Percentiles rank a stretch among this genome's conserved stretches.
phyloP scores from a whole-genome alignment of 2,113 vertebrate genomes.

The Notothenia rossii region DNA sequence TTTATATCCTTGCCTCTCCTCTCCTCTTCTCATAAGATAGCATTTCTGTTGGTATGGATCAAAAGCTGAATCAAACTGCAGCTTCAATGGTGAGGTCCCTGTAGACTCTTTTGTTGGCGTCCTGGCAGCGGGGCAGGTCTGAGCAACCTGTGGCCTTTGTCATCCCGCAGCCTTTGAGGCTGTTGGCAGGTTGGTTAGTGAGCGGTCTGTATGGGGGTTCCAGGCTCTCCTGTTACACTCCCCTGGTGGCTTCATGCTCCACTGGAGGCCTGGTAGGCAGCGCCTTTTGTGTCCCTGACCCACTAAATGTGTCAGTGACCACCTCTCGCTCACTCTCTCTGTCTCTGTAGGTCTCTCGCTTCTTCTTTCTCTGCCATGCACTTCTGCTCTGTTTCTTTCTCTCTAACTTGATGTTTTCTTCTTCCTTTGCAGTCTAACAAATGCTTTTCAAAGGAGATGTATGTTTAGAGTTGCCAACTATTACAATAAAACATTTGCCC shows the following conservation, averaged over 20 bases:
- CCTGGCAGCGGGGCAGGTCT: constrained; percentile 67
- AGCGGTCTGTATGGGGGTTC: constrained; percentile 69
- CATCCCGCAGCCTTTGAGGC: constrained; percentile 55
- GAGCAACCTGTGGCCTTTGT: constrained; percentile 75
- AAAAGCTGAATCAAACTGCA: constrained; percentile 60
- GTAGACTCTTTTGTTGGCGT: constrained; percentile 62
- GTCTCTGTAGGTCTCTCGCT: constrained; percentile 53
- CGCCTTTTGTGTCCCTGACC: constrained; percentile 84
- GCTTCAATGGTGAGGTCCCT: constrained; percentile 30
- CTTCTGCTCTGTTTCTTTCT: constrained; percentile 16
- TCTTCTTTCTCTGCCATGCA: constrained; percentile 36
- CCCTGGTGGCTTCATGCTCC: constrained; percentile 81
- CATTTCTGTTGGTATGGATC: constrained; percentile 55
- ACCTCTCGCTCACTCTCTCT: constrained; percentile 59
- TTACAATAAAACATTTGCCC: not conserved
- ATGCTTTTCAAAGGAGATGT: not conserved
- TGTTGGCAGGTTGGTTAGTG: constrained; percentile 60
- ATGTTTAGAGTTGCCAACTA: not conserved
- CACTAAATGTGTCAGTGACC: constrained; percentile 81
- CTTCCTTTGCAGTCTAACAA: not conserved
- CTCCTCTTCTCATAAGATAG: constrained; percentile 46
- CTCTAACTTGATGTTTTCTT: not conserved
- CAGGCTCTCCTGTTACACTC: constrained; percentile 80
- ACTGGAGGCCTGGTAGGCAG: constrained; percentile 83
- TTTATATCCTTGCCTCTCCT: constrained; percentile 13